Evolutionary conservation across 2,113 vertebrate species (phyloP), one percentile per base, ranked within the genome.

Genomic region (Potamarius usumacintae): DNA sequence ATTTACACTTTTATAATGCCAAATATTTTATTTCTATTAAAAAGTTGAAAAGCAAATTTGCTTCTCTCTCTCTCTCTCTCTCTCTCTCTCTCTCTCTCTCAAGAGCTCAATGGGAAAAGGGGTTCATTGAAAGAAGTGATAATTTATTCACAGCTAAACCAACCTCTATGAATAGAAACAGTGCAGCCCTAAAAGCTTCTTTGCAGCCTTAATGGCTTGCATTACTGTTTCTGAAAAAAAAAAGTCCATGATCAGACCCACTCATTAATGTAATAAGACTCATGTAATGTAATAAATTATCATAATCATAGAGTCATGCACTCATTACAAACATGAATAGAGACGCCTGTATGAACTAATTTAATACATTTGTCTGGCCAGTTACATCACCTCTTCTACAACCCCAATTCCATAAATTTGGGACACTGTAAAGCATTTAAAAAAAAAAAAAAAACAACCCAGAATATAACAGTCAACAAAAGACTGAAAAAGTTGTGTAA

Each of bases 1-100:
- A 93, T 94, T 93, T 93, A 90, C 92, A 92, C 81, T 93, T 93
- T 94, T 92, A 79, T 92, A 94, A 88, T 90, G 85, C 89, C 84
- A 86, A 25, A 86, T 0, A 88, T 90, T 94, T 92, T 92, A 52
- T 92, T 92, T 90, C 72, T 81, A 95, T 92, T 94, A 94, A 95
- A 94, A 93, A 89, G 2, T 89, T 88, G 52, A 82, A 90, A 92
- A 91, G 85, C 20, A 71, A 12, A 14, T 8, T 34, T 34, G 10
- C 42, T 63, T 90, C 67, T 90, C 87, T 91, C 85, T 92, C 57
- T 84, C 27, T 30, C 5, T 72, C 11, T 22, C 0, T 22, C 18
- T 60, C 42, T 42, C 42, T 42, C 82, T 91, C 60, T 85, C 89
- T 4, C 79, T 65, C 17, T 72, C n/a, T 20, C 62, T 42, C 8